Evolutionary conservation across 1,140 invertebrate genomes (phyloP).

Genomic region (Atta texana): DNA sequence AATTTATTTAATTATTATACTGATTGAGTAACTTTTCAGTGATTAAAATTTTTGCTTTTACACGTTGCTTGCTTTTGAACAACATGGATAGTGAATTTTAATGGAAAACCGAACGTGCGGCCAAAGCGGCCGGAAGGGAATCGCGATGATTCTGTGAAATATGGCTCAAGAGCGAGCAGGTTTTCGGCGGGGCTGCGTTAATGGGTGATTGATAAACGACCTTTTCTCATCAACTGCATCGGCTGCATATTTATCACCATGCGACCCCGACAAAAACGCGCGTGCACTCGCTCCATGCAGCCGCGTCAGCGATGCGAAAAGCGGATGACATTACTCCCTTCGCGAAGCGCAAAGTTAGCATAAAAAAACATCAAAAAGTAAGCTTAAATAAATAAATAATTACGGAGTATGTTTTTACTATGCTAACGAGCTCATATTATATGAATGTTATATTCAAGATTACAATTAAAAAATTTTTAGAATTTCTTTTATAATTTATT

Average conservation of each 20-base stretch:
- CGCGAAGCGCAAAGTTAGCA: slow-evolving; percentile 30
- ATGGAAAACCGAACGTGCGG: slow-evolving; percentile 70
- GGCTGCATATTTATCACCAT: slow-evolving; percentile 74
- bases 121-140: slow-evolving; percentile 62
- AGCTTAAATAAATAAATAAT: slow-evolving; percentile 23
- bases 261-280: slow-evolving; percentile 64
- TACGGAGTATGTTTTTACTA: neutral
- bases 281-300: slow-evolving; percentile 47
- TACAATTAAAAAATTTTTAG: neutral
- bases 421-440: slow-evolving; percentile 12
- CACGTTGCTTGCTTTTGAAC: slow-evolving; percentile 38
- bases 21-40: neutral
- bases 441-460: slow-evolving; percentile 10
- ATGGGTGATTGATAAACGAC: slow-evolving; percentile 78
- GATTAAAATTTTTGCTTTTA: slow-evolving; percentile 35
- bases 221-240: slow-evolving; percentile 76
- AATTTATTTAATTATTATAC: slow-evolving; percentile 12
- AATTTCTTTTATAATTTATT: neutral
- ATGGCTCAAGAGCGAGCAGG: slow-evolving; percentile 75
- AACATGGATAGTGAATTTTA: slow-evolving; percentile 69
- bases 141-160: slow-evolving; percentile 77
- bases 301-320: slow-evolving; percentile 65
- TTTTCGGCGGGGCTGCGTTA: slow-evolving; percentile 73
- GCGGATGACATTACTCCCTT: slow-evolving; percentile 56
- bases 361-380: slow-evolving; percentile 22